Conservation (phyloP, 1,140 invertebrate genomes). For the Argopecten irradians region DNA sequence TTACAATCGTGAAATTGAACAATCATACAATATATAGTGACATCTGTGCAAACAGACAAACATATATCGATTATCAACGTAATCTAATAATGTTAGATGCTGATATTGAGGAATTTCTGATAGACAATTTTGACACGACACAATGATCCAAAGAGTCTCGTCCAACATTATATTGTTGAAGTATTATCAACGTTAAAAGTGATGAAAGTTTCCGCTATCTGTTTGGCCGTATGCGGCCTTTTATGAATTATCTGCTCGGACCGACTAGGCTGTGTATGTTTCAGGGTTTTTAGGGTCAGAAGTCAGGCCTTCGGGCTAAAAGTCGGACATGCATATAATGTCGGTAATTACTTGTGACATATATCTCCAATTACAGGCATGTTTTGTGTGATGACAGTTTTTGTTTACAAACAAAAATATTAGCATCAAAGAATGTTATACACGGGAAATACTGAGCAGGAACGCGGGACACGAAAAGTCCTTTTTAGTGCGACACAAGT, state of each 20-base stretch:
- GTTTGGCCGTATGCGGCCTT: neutral
- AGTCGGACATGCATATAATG: neutral
- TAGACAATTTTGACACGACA: neutral
- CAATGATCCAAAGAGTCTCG: neutral
- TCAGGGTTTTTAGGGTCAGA: too few species aligned
- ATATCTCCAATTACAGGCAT: neutral
- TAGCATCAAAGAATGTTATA: constrained; percentile 8
- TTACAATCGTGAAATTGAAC: too few species aligned
- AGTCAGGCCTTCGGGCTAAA: neutral
- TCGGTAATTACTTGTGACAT: neutral
- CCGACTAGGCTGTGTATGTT: neutral
- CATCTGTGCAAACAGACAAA: too few species aligned
- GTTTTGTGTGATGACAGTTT: neutral
- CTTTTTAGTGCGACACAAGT: neutral
- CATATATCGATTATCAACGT: too few species aligned
- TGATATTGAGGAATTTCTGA: too few species aligned
- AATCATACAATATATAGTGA: too few species aligned
- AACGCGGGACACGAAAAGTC: neutral
- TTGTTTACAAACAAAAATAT: constrained; percentile 1
- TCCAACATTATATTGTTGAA: neutral
- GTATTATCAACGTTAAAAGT: too few species aligned
- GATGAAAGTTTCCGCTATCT: neutral
- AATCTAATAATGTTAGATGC: too few species aligned
- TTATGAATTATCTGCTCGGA: neutral
- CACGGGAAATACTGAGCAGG: neutral